Conservation (phyloP, 2,888 invertebrate genomes). For the Branchellion lobata region DNA sequence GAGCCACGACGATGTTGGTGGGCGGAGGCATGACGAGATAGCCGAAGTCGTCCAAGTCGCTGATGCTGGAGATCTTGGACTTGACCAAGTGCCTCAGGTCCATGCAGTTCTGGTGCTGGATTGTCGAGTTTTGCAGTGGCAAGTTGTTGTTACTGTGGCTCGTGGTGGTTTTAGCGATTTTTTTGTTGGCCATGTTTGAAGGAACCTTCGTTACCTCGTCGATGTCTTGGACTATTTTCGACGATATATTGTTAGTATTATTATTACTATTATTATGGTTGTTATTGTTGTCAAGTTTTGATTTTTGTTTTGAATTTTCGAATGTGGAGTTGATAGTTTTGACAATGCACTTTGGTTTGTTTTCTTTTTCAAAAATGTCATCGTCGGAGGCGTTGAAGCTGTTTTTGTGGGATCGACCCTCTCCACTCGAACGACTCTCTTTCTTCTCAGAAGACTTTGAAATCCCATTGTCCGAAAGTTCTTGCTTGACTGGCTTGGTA, state of each 20-base stretch:
- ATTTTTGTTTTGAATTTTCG: conserved; percentile 4
- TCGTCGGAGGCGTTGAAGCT: conserved; percentile 6
- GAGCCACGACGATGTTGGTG: conserved; percentile 27
- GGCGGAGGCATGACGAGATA: conserved; percentile 52
- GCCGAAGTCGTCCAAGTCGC: conserved; percentile 61
- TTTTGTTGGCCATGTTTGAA: not conserved
- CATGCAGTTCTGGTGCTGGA: conserved; percentile 8
- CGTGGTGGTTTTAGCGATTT: not conserved
- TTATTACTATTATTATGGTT: too few species aligned
- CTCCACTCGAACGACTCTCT: conserved; percentile 55
- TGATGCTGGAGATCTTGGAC: conserved; percentile 55
- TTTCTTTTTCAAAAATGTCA: not conserved
- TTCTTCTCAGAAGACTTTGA: conserved; percentile 63
- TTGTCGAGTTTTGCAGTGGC: conserved; percentile 34
- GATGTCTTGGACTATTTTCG: not conserved
- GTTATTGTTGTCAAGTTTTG: conserved; percentile 18
- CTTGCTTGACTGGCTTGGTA: conserved; percentile 54
- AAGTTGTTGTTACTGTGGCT: not conserved
- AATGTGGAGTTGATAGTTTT: not conserved
- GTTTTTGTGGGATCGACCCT: not conserved
- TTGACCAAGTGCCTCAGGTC: not conserved
- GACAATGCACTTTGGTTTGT: not conserved
- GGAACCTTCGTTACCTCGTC: not conserved
- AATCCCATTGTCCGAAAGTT: not conserved
- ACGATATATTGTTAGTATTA: too few species aligned